These are phyloP conservation scores for Mormyrus lacerda DNA, from an alignment of 2,113 vertebrate species.

Conservation along the genomic window DNA sequence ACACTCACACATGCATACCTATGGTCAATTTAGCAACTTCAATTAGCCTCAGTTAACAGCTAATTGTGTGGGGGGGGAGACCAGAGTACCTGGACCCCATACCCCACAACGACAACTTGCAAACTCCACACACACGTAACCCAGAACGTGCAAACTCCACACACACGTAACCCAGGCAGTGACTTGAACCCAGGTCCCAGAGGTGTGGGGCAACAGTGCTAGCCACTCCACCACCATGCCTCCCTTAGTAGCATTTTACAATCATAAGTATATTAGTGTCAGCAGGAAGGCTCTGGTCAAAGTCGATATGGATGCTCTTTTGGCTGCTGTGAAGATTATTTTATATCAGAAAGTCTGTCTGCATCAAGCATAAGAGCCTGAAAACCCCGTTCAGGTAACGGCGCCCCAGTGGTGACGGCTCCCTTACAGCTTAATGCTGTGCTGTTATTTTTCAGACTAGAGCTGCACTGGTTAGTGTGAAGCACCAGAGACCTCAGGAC, in stretches of 20 bases:
- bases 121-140: no score
- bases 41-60: no score
- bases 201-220: no score
- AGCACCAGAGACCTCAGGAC: slow-evolving; percentile 40
- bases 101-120: no score
- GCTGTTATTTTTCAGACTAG: slow-evolving; percentile 51
- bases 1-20: no score
- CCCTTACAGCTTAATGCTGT: slow-evolving; percentile 20
- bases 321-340: background rate
- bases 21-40: no score
- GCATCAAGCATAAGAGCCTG: background rate
- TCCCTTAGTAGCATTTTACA: background rate
- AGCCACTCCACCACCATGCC: no score
- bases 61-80: no score
- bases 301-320: background rate
- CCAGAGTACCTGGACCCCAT: no score
- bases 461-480: slow-evolving; percentile 34
- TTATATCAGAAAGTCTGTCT: background rate
- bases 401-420: slow-evolving; percentile 21
- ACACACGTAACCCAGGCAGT: no score
- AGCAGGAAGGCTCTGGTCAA: background rate
- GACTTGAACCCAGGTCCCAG: no score
- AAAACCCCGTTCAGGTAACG: slow-evolving; percentile 8
- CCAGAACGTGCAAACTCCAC: no score
- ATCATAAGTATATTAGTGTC: background rate